Percentiles rank a stretch among this genome's conserved stretches.
Evolutionary conservation across 2,113 vertebrate genomes (phyloP).

Genomic region (Notarius lentiginosus): DNA sequence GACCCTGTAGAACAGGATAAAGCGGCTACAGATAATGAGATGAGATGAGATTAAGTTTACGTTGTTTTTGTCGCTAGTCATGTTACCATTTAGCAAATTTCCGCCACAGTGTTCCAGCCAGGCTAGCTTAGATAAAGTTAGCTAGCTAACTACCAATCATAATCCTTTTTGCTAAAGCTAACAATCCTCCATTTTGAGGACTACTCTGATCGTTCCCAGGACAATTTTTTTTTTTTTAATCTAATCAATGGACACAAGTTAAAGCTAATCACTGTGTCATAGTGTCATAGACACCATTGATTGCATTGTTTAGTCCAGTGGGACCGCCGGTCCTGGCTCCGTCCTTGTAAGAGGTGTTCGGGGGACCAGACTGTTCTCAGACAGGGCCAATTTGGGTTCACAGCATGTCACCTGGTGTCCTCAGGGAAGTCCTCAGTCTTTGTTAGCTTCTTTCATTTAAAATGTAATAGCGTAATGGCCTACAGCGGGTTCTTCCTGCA

Average conservation of each 20-base stretch:
- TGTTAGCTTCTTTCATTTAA: neutral
- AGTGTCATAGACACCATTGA: conserved; percentile 64
- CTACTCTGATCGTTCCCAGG: conserved; percentile 62
- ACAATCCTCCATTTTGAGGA: conserved; percentile 19
- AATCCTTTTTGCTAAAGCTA: neutral
- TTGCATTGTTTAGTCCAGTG: conserved; percentile 49
- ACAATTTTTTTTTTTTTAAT: conserved; percentile 68
- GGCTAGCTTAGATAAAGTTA: neutral
- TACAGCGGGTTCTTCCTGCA: neutral
- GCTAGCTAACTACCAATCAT: neutral
- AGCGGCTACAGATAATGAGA: no score
- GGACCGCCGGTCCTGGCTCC: conserved; percentile 24
- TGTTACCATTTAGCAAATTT: neutral
- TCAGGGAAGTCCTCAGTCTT: neutral
- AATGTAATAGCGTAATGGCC: conserved; percentile 24
- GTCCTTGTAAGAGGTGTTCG: conserved; percentile 66
- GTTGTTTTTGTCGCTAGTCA: neutral
- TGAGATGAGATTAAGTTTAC: neutral
- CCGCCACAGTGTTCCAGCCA: neutral
- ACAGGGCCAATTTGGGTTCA: conserved; percentile 52
- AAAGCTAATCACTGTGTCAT: conserved; percentile 69
- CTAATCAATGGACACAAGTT: conserved; percentile 68
- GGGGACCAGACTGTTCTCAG: conserved; percentile 65
- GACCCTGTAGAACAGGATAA: no score
- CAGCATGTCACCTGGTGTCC: neutral